Base-by-base conservation (phyloP, 2,888 invertebrate species). In the Diabrotica balteata region DNA sequence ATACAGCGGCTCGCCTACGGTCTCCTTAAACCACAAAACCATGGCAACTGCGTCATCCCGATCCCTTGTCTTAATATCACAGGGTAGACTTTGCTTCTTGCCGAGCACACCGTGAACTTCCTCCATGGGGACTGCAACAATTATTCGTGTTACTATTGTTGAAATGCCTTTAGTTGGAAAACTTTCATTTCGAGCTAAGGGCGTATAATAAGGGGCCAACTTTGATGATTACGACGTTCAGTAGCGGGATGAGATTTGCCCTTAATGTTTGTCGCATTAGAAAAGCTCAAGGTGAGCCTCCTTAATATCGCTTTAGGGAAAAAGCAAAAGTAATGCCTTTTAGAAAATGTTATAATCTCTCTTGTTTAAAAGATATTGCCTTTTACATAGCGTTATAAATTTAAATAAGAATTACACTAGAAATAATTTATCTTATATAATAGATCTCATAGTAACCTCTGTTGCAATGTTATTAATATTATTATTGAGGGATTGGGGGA, bases 1-100 rank as follows among this genome's bases (percentile, higher is more conserved):
- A 86, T 94, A 95, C 71, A 95, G 86, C 43, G 94, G 94, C 80
- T 94, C 93, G 46, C 91, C 91, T 75, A 91, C 92, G 51, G 91
- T 90, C 82, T 93, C 94, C 80, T 93, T 93, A 85, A 94, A 95
- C 95, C 95, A 95, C 49, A 95, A 88, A 74, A 95, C 94, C 93
- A 94, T 93, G 79, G 91, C 92, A 63, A 94, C 93, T 43, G 91
- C 90, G 84, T 94, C 94, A 79, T 93, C 90, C 63, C 90, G 87
- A 78, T 92, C 90, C 73, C 90, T 87, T 8, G 95, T 91, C 76
- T 90, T 89, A 75, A 96, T 94, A 85, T 95, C 93, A 83, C 96
- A 96, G 9, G 95, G 95, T 63, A 96, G 86, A 72, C 92, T 90
- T 22, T 93, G 93, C 81, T 93, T 93, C 82, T 91, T 91, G 44